phyloP scores from a whole-genome alignment of 1,140 invertebrate genomes.

The Pseudomyrmex sp. region DNA sequence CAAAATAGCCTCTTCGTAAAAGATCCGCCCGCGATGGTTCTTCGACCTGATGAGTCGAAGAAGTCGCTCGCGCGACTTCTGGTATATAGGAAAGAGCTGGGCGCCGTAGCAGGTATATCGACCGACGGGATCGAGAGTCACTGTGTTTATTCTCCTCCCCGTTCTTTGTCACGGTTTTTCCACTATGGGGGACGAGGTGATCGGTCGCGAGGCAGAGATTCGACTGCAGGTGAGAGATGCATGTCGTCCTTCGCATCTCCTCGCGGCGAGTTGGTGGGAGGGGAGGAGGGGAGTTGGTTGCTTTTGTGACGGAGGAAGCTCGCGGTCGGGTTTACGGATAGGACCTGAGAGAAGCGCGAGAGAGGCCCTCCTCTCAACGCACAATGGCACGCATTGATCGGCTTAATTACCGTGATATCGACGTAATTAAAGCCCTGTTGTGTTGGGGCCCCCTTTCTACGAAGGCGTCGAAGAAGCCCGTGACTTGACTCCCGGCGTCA shows the following conservation, averaged over 20 bases:
- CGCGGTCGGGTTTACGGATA: constrained; percentile 76
- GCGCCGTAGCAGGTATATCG: constrained; percentile 10
- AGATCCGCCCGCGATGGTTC: constrained; percentile 45
- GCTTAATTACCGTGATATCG: constrained; percentile 84
- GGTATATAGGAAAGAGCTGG: constrained; percentile 16
- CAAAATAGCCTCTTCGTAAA: constrained; percentile 38
- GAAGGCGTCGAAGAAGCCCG: constrained; percentile 73
- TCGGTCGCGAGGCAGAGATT: constrained; percentile 1
- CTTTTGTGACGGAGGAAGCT: constrained; percentile 77
- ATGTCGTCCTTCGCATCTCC: constrained; percentile 51
- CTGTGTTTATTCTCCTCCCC: constrained; percentile 61
- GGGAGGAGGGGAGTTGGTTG: constrained; percentile 53
- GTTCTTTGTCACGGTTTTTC: constrained; percentile 60
- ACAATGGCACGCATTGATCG: constrained; percentile 82
- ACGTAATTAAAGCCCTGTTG: constrained; percentile 84
- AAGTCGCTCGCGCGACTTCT: background rate
- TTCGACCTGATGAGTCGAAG: background rate
- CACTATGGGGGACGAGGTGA: constrained; percentile 22
- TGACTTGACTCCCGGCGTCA: constrained; percentile 74
- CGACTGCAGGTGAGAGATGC: constrained; percentile 29
- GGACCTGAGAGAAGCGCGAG: constrained; percentile 64
- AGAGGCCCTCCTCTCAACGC: constrained; percentile 62
- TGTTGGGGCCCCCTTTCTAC: constrained; percentile 76
- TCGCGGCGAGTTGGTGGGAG: too few relatives aligned
- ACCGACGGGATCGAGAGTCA: constrained; percentile 51